Conservation (phyloP, 2,888 invertebrate genomes). For the Tetheella fluctuosa region DNA sequence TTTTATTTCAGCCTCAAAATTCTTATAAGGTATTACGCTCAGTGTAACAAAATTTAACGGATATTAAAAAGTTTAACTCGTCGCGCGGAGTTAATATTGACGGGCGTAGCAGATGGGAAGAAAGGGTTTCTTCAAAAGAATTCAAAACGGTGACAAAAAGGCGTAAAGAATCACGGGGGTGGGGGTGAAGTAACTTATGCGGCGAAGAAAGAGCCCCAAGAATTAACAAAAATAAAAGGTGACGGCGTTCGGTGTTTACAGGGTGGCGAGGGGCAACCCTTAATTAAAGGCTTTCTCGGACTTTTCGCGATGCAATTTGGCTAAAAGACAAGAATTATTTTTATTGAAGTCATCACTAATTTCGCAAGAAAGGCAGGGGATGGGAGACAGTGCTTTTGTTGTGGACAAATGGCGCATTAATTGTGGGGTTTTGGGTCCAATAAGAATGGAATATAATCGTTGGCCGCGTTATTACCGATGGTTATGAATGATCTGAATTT, state of each 20-base stretch:
- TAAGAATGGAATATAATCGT: slow-evolving; percentile 62
- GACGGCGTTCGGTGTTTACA: slow-evolving; percentile 80
- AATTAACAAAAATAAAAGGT: slow-evolving; percentile 85
- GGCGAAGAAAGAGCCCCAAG: slow-evolving; percentile 79
- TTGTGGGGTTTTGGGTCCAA: slow-evolving; percentile 72
- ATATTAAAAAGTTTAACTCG: slow-evolving; percentile 84
- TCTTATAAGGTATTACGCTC: slow-evolving; percentile 71
- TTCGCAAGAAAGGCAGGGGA: slow-evolving; percentile 68
- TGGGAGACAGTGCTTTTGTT: slow-evolving; percentile 69
- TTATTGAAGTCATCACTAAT: slow-evolving; percentile 85
- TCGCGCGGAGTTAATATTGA: slow-evolving; percentile 83
- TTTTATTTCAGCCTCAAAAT: slow-evolving; percentile 44
- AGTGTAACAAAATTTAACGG: slow-evolving; percentile 82
- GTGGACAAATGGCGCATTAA: slow-evolving; percentile 78
- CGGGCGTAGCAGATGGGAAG: slow-evolving; percentile 83
- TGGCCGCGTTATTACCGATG: slow-evolving; percentile 52
- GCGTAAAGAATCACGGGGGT: slow-evolving; percentile 80
- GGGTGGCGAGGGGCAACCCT: slow-evolving; percentile 74
- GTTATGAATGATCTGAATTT: slow-evolving; percentile 40
- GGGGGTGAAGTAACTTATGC: slow-evolving; percentile 83
- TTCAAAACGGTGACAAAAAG: slow-evolving; percentile 84
- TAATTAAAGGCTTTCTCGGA: slow-evolving; percentile 84
- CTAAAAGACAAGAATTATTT: slow-evolving; percentile 85
- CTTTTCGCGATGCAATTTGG: slow-evolving; percentile 84
- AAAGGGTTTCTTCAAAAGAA: slow-evolving; percentile 82